Conservation (phyloP, 2,113 vertebrate species). For the Oryzias woworae region DNA sequence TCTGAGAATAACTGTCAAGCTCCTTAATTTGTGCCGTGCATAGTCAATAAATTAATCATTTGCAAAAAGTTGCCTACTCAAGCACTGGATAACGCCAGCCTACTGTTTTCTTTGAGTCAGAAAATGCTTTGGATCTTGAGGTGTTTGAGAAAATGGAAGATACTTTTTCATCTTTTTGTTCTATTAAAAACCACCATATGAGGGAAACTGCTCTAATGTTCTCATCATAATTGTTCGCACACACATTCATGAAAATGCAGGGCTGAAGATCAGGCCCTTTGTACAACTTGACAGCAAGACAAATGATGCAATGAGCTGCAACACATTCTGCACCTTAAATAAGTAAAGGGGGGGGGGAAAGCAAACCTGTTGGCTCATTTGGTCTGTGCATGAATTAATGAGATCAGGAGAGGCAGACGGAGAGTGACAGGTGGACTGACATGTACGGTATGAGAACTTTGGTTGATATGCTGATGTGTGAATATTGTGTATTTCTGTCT, state of each 20-base stretch:
- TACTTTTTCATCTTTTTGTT: no score
- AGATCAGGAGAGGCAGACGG: not conserved
- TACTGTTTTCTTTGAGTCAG: not conserved
- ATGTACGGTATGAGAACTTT: no score
- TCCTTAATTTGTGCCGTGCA: slow-evolving; percentile 36
- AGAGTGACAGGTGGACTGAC: no score
- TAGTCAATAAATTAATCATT: slow-evolving; percentile 37
- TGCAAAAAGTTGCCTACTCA: slow-evolving; percentile 19
- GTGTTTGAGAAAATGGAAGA: no score
- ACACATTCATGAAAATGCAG: slow-evolving; percentile 47
- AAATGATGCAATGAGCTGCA: slow-evolving; percentile 51
- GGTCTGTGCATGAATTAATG: not conserved
- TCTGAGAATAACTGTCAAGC: slow-evolving; percentile 45
- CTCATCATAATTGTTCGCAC: slow-evolving; percentile 1
- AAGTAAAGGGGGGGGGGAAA: slow-evolving; percentile 24
- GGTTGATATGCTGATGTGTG: no score
- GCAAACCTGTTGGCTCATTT: not conserved
- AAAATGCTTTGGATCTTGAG: not conserved
- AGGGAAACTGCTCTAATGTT: not conserved
- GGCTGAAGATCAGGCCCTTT: slow-evolving; percentile 7
- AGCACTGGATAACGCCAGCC: not conserved
- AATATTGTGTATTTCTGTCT: slow-evolving; percentile 1
- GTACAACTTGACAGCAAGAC: slow-evolving; percentile 49
- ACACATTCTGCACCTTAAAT: slow-evolving; percentile 16
- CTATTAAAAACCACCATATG: no score